Base-by-base conservation (phyloP, 2,888 invertebrate genomes). In the Cephus pulcher region DNA sequence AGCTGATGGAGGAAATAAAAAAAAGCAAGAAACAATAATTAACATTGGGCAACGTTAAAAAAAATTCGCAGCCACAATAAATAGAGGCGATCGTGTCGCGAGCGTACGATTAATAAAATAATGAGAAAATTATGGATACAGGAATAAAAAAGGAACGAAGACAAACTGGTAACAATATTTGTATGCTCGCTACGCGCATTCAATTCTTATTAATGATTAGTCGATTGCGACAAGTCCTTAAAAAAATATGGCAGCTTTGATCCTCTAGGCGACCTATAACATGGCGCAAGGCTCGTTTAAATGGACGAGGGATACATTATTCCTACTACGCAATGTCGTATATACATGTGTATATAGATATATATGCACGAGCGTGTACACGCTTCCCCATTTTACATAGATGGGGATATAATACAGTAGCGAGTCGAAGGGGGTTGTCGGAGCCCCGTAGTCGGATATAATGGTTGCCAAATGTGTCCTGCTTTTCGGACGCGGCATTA, bases 401-500 rank as follows among this genome's bases (percentile, higher is more conserved):
- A 71, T 12, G 23, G 71, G 71, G 71, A 34, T 23, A 71, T 34
- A 34, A 71, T 32, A 34, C 71, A 34, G 34, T 34, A 34, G 71
- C 71, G 32, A 34, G 33, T 12, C 32, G 71, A 71, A 56, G 71
- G 71, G 71, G 71, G 71, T 71, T 23, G 71, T 6, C 71, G 71
- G 12, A 56, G 71, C 71, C 32, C 71, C 71, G 15, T 33, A 71
- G 75, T 75, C 71, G 75, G 71, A 30, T 34, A 82, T 83, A 85
- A 83, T 84, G 81, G 85, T 76, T 78, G 82, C 80, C 83, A 79
- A 84, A 83, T 82, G 83, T 83, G 79, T 82, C 78, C 78, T 76
- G 84, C 81, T 84, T 80, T 80, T 78, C 80, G 77, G 79, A 75
- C 74, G 74, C 76, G 78, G 84, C 84, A 88, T 88, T 88, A 88